These are phyloP conservation scores for Callaeas wilsoni DNA, from an alignment of 2,113 vertebrate genomes.

Conservation along the genomic window DNA sequence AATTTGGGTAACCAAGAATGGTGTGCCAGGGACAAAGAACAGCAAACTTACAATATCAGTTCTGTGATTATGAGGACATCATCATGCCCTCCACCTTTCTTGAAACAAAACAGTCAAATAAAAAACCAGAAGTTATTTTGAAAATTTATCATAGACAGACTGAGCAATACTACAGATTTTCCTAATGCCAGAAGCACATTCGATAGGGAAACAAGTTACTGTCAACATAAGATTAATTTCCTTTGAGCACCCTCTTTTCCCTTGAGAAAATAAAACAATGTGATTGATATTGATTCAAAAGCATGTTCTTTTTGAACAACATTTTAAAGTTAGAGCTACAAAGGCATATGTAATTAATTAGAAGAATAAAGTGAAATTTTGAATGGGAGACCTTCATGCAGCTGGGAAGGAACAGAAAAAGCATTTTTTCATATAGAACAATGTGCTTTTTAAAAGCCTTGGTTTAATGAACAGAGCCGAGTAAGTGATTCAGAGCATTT, in stretches of 20 bases:
- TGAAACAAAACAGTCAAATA: not conserved
- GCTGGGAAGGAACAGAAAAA: not conserved
- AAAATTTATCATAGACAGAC: not conserved
- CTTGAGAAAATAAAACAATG: conserved; percentile 3
- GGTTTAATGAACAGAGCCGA: not conserved
- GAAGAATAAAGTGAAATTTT: conserved; percentile 30
- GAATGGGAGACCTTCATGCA: conserved; percentile 6
- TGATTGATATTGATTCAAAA: conserved; percentile 46
- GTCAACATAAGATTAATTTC: conserved; percentile 18
- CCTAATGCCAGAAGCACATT: not conserved
- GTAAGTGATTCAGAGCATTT: not conserved
- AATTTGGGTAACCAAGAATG: not conserved
- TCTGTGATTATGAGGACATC: not conserved
- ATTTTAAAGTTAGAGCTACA: conserved; percentile 23
- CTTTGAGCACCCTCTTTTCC: not conserved
- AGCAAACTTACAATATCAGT: not conserved
- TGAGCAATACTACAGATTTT: not conserved
- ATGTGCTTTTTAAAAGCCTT: not conserved
- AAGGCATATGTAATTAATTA: conserved; percentile 38
- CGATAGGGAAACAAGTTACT: not conserved
- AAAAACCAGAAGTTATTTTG: not conserved
- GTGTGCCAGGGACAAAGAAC: not conserved
- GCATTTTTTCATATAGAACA: not conserved
- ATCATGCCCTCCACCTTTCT: not conserved
- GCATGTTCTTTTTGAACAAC: conserved; percentile 13